Base-by-base conservation (phyloP, 1,140 invertebrate species). In the Augochlora pura region DNA sequence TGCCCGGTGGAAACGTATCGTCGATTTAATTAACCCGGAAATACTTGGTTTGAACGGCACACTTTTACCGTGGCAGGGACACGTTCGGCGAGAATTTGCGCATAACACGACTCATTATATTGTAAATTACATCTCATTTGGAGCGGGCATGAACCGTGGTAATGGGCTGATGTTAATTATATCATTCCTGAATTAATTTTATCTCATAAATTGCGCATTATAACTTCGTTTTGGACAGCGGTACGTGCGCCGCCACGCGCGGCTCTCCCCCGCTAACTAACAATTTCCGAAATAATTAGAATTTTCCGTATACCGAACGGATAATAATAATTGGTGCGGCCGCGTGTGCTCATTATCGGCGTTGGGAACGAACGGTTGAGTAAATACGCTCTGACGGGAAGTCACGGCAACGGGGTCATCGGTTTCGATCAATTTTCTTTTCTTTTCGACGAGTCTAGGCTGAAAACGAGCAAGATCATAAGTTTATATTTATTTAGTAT, bases 81-180 rank as follows among this genome's bases (percentile, higher is more conserved):
- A 57, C n/a, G 21, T 57, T 57, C 21, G 21, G 8, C 54, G 54
- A 7, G 54, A 27, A 63, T 63, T 63, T 63, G 7, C 10, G 3
- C 70, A 18, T 14, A 66, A 66, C 23, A 14, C 49, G 16, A 14
- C 25, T 18, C 38, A 62, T 77, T 59, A 38, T 39, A 63, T 52
- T 63, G 42, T 62, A 62, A 77, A 76, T 76, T 76, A 65, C 16
- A 65, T 65, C 49, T 66, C 72, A n/a, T 75, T 75, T 67, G 32
- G 18, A 32, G 32, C 25, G 63, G 49, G 42, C 73, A 42, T 75
- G 57, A 67, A 75, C 73, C 49, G 63, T 23, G n/a, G n/a, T 0
- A 25, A 62, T n/a, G 46, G 23, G 25, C 63, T 32, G n/a, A 59
- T 32, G 63, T 77, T 77, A 77, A 77, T 77, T 77, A 42, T 49